These are phyloP conservation scores for Rhipidura dahli DNA, from an alignment of 2,113 vertebrate genomes.

Conservation along the genomic window DNA sequence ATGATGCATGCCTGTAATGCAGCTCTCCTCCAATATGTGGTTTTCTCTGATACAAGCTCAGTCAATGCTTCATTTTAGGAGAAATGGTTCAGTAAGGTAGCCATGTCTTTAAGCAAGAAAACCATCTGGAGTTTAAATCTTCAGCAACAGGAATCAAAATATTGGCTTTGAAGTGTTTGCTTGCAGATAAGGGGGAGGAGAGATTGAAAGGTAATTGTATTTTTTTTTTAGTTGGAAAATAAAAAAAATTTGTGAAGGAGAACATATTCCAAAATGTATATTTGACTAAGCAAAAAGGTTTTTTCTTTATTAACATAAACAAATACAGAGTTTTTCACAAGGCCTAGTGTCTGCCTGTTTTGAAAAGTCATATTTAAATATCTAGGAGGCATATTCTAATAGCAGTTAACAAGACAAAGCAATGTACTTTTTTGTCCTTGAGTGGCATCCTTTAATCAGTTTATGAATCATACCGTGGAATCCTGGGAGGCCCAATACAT, in stretches of 20 bases:
- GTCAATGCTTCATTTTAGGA: neutral
- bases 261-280: neutral
- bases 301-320: neutral
- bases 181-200: neutral
- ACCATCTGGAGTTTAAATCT: neutral
- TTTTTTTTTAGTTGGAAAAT: neutral
- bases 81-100: neutral
- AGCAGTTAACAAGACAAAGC: neutral
- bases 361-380: neutral
- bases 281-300: neutral
- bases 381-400: neutral
- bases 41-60: neutral
- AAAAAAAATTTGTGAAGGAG: neutral
- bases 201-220: neutral
- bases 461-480: neutral
- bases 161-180: neutral
- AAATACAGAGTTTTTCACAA: neutral
- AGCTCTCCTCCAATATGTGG: accelerated
- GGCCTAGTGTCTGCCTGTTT: neutral
- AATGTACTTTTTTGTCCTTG: neutral
- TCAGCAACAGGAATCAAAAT: neutral
- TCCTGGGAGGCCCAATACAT: neutral
- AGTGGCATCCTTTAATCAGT: neutral
- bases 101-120: neutral
- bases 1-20: accelerated